These are phyloP conservation scores for Pissodes strobi DNA, from an alignment of 1,140 invertebrate species.

Conservation along the genomic window DNA sequence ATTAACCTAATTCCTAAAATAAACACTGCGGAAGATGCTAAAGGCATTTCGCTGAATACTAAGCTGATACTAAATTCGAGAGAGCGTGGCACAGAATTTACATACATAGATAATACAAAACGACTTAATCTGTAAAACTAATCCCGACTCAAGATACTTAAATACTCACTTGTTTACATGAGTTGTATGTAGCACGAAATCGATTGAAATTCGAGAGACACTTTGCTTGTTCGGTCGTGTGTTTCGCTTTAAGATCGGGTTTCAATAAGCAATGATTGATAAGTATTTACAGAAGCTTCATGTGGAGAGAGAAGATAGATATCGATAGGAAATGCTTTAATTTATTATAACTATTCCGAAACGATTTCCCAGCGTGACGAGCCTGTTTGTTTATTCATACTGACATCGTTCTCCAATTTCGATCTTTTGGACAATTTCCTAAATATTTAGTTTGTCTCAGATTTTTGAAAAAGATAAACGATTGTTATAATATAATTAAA, in stretches of 20 bases:
- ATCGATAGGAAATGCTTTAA: too few relatives aligned
- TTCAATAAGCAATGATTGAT: not conserved
- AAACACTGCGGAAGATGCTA: conserved; percentile 3
- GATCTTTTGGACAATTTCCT: too few relatives aligned
- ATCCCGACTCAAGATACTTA: not conserved
- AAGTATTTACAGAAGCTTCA: not conserved
- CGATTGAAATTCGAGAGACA: not conserved
- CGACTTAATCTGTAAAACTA: not conserved
- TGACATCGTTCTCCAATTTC: too few relatives aligned
- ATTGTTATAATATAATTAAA: too few relatives aligned
- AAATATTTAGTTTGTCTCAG: too few relatives aligned
- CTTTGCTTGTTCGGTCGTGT: not conserved
- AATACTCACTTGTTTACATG: not conserved
- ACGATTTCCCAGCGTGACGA: too few relatives aligned
- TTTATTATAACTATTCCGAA: too few relatives aligned
- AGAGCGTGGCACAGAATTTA: not conserved
- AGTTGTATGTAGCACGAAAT: not conserved
- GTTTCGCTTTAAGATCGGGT: too few relatives aligned
- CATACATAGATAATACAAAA: not conserved
- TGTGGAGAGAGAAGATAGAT: too few relatives aligned
- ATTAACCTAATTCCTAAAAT: not conserved
- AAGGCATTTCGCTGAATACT: conserved; percentile 12
- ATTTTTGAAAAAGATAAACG: too few relatives aligned
- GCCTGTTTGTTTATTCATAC: too few relatives aligned
- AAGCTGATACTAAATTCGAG: too few relatives aligned